Evolutionary conservation across 2,113 vertebrate species (phyloP), one percentile per base, ranked within the genome.

Genomic region (Heliornis fulica): DNA sequence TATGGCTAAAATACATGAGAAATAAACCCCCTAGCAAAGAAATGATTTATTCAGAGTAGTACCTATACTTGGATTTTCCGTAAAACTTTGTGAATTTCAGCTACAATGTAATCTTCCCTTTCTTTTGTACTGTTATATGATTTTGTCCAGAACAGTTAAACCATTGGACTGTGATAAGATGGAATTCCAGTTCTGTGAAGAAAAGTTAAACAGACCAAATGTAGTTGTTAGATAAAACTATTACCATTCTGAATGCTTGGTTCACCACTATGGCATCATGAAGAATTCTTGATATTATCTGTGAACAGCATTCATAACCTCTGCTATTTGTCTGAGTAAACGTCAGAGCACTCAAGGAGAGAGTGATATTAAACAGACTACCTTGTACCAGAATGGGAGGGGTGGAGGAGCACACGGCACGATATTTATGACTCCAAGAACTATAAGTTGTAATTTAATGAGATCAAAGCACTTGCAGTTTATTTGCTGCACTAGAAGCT

Each of bases 321-420:
- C 98, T 98, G 98, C 96, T 97, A 20, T 98, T 98, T 98, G 98
- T 98, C 98, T 98, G 97, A 97, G 97, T 95, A 97, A 98, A 98
- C 90, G 97, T 98, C 98, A 98, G 97, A 93, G 96, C 7, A 40
- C 97, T 98, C 97, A 96, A 98, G 98, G 98, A 98, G 98, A 97
- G 97, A 97, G 98, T 60, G 98, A 98, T 97, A 98, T 97, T 98
- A 98, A 98, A 96, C 98, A 98, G 98, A 98, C 98, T 98, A 97
- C 97, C 94, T 94, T 96, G 92, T 89, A 97, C 97, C 92, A 98
- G 95, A 97, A 96, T 78, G 92, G 96, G 98, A 98, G 96, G 95
- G 96, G 94, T 96, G 92, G 93, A 95, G 96, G 95, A 97, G 97
- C 97, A 95, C 97, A 97, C 96, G 96, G 95, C 95, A 97, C 72